These are phyloP conservation scores for Odontophorus gujanensis DNA, from an alignment of 2,113 vertebrate genomes.

Conservation along the genomic window DNA sequence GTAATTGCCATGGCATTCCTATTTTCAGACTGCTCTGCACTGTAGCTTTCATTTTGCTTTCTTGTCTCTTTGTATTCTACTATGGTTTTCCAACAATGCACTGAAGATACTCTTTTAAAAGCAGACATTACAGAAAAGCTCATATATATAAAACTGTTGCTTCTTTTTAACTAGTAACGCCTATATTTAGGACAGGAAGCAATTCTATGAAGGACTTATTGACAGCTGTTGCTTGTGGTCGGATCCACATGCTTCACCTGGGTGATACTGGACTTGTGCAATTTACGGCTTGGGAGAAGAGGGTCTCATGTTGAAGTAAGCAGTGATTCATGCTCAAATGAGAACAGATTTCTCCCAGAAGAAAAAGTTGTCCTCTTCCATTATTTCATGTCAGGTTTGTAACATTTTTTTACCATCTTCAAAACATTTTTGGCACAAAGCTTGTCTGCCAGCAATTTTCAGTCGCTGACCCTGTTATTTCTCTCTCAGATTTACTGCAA, in stretches of 20 bases:
- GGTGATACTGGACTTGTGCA: not conserved
- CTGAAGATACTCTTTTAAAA: not conserved
- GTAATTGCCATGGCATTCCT: constrained; percentile 17
- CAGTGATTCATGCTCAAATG: not conserved
- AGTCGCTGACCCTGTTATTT: constrained; percentile 29
- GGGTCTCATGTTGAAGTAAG: not conserved
- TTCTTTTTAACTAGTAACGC: not conserved
- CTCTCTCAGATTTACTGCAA: constrained; percentile 24
- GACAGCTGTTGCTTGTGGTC: not conserved
- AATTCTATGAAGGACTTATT: not conserved
- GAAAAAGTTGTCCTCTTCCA: constrained; percentile 9
- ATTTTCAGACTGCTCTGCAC: not conserved
- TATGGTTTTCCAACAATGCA: not conserved
- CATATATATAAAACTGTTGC: not conserved
- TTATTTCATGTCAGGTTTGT: constrained; percentile 7
- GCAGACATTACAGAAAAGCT: not conserved
- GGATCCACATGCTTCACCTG: not conserved
- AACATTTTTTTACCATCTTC: constrained; percentile 12
- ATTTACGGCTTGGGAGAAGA: not conserved
- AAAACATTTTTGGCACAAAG: constrained; percentile 40
- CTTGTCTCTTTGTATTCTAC: not conserved
- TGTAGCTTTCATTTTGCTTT: not conserved
- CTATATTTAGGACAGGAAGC: not conserved
- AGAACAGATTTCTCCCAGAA: constrained; percentile 25
- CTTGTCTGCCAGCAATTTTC: constrained; percentile 47